A percentile compares a stretch with the other conserved stretches of the same genome.
phyloP scores from a whole-genome alignment of 2,888 invertebrate species.

The Drosophila ochracea region DNA sequence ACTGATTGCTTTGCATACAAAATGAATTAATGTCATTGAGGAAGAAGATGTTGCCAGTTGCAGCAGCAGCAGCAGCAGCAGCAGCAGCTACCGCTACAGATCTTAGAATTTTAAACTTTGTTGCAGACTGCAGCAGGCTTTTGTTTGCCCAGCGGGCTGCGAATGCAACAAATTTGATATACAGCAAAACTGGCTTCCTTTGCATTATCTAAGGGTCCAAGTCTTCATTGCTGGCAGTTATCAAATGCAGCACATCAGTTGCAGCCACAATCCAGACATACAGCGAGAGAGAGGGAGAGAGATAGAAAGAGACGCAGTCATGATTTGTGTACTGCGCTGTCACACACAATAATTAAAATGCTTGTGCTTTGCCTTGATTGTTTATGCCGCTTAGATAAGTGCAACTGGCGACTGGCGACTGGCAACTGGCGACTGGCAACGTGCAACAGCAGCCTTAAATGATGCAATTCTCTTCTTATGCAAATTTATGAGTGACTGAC shows the following conservation, averaged over 20 bases:
- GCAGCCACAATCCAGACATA: slow-evolving; percentile 14
- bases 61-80: slow-evolving; percentile 46
- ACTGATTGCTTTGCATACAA: slow-evolving; percentile 79
- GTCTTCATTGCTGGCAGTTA: slow-evolving; percentile 70
- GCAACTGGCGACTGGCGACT: slow-evolving; percentile 44
- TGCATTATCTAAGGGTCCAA: slow-evolving; percentile 74
- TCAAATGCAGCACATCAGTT: slow-evolving; percentile 73
- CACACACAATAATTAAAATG: slow-evolving; percentile 79
- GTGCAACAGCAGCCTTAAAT: slow-evolving; percentile 58
- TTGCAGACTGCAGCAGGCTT: slow-evolving; percentile 20
- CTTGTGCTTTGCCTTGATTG: slow-evolving; percentile 48
- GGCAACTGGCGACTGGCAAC: slow-evolving; percentile 7
- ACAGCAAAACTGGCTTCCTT: slow-evolving; percentile 62
- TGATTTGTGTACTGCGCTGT: slow-evolving; percentile 49
- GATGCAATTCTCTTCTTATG: slow-evolving; percentile 68
- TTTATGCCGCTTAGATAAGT: slow-evolving; percentile 65
- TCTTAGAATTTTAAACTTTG: slow-evolving; percentile 22
- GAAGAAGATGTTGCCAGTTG: slow-evolving; percentile 75
- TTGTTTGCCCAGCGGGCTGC: slow-evolving; percentile 42
- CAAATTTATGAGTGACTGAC: slow-evolving; percentile 71
- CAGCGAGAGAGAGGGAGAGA: slow-evolving; percentile 4
- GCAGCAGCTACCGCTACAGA: slow-evolving; percentile 38
- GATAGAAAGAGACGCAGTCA: slow-evolving; percentile 21
- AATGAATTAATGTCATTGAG: slow-evolving; percentile 82
- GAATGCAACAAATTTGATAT: slow-evolving; percentile 68